Evolutionary conservation across 1,140 invertebrate genomes (phyloP), one percentile per base, ranked within the genome.

Genomic region (Cyclina sinensis): DNA sequence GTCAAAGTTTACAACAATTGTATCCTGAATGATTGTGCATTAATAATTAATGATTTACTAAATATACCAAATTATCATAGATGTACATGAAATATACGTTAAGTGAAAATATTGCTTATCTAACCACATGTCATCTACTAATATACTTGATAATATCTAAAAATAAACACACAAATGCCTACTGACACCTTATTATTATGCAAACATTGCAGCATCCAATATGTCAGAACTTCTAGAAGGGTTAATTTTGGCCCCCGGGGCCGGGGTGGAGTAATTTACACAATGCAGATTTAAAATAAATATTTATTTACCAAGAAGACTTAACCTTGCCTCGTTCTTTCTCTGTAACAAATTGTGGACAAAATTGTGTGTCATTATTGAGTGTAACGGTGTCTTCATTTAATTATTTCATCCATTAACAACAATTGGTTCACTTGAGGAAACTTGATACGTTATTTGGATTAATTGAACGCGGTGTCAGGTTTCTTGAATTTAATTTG

Each of bases 381-480:
- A 24, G 46, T 82, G 24, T 32, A 16, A 32, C 46, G 24, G 24
- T 16, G 57, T 68, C 80, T 27, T 43, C 80, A 30, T 68, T 78
- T 78, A 30, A 78, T 78, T 54, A 78, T 78, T 32, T 51, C 32
- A 24, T 32, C 74, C 32, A 78, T 78, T 78, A 78, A 48, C 74
- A 27, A 78, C 74, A 78, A 78, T 78, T 78, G 74, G 48, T 35
- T 78, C 24, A 35, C 35, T 51, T 68, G 32, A 16, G n/a, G 80
- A 65, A 16, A 82, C 27, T 62, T 51, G 80, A 82, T 68, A 82
- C 80, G 11, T 14, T 68, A 48, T 82, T 68, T 59, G 37, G 80
- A 68, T 39, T 82, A 82, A 82, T 82, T 82, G 80, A 27, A 82
- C 24, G 57, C 21, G 37, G 80, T 65, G 62, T 82, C 59, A 68